Conservation (phyloP, 2,113 vertebrate genomes). For the Cyrtonyx montezumae region DNA sequence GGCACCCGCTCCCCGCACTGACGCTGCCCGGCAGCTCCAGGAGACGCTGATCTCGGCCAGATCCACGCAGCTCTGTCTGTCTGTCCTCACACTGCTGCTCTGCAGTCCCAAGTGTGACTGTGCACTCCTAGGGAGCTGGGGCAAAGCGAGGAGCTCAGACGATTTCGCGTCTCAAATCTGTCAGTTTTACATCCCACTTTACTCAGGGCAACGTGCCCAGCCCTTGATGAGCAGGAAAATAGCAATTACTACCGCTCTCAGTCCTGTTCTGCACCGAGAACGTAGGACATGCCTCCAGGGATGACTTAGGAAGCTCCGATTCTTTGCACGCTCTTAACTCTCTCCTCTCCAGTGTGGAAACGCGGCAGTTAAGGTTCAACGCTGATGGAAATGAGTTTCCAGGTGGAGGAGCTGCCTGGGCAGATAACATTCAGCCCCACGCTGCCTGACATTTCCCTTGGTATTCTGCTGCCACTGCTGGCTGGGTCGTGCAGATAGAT, state of each 20-base stretch:
- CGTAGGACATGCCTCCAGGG: neutral
- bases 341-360: neutral
- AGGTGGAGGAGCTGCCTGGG: neutral
- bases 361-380: neutral
- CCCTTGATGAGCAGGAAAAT: conserved; percentile 23
- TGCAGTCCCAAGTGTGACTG: neutral
- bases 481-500: conserved; percentile 13
- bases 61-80: neutral
- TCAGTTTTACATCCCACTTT: neutral
- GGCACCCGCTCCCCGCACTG: neutral
- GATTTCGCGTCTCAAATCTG: neutral
- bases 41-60: neutral
- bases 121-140: neutral
- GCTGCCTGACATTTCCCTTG: neutral
- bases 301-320: conserved; percentile 15
- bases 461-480: neutral
- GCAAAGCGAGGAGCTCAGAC: neutral
- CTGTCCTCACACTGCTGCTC: neutral
- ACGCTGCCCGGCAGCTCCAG: neutral
- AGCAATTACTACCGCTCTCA: neutral
- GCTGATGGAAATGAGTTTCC: neutral
- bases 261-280: neutral
- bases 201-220: neutral
- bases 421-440: neutral
- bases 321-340: neutral